Base-by-base conservation (phyloP, 2,113 vertebrate species). In the Nesogale talazaci region DNA sequence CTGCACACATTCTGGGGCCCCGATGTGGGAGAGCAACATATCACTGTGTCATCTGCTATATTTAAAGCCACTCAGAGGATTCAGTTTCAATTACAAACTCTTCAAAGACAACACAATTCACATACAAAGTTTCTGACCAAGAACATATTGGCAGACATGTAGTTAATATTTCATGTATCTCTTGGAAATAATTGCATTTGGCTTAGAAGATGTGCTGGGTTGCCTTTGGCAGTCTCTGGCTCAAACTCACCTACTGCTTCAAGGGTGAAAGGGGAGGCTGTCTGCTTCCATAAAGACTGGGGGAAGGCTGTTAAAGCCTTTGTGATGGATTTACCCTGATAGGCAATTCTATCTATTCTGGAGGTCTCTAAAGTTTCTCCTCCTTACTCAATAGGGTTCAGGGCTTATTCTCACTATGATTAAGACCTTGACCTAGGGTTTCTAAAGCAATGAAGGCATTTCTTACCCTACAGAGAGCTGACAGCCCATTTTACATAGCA, bases 21-120 rank as follows among this genome's bases (percentile, higher is more conserved):
- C 19, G 40, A 89, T 29, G 67, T 69, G n/a, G 63, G 75, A 83
- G 0, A 52, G 46, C 46, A 52, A 52, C n/a, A n/a, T n/a, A n/a
- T n/a, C n/a, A 40, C 52, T 27, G 34, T 81, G n/a, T 76, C 46
- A 52, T 83, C 56, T 57, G 77, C 19, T 86, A 34, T 34, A 65
- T 29, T 72, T 59, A 61, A 84, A 67, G 42, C 78, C 67, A 25
- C 56, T 94, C 63, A 42, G 82, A 78, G 83, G 59, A 72, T 69
- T 42, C 85, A 67, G 34, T 63, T 67, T 52, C 72, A 67, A 65
- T 84, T 69, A 95, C 80, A 63, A 88, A 88, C 34, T 67, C 65
- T 86, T 65, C 10, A 10, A 63, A 40, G 25, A 75, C n/a, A 90
- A 70, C 61, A 65, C 72, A 86, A 19, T 91, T 92, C 93, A 95